Base-by-base conservation (phyloP, 1,140 invertebrate genomes). In the Oncopodura yosiiana region DNA sequence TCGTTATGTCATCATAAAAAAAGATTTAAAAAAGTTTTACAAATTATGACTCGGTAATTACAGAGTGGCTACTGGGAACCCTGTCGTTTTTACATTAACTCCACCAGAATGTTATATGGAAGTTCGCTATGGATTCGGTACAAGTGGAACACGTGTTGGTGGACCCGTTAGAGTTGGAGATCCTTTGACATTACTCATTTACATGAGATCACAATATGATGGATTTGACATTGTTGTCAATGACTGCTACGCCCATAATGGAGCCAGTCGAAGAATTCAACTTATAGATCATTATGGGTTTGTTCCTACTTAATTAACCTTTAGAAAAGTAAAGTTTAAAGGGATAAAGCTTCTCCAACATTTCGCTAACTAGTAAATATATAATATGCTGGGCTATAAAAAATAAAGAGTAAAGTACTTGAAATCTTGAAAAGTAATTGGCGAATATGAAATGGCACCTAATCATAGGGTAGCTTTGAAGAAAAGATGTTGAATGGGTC, bases 191-290 rank as follows among this genome's bases (percentile, higher is more conserved):
- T 74, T 93, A 30, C 85, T 93, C 59, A 92, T 93, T 66, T 91
- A 93, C 68, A 93, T 94, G 90, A 78, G 88, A 63, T 59, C 58
- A 18, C 73, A 92, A 87, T 64, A 61, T 24, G 62, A 92, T 72
- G 89, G 89, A 52, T 94, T 93, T 67, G 90, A 94, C 68, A 90
- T 94, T 58, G 86, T 93, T n/a, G 89, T 94, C 4, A 94, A 92
- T 68, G 89, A 94, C 69, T 94, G 90, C 69, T 90, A 83, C 67
- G 89, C 90, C 0, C 90, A 94, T 69, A 94, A 94, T 73, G 90
- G 90, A 39, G 89, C 85, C 3, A 85, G 85, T 53, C 93, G 93
- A 69, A 79, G 81, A 62, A 90, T 94, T 63, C 86, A 91, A 66
- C 74, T 94, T 32, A 94, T 93, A 51, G 89, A 94, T 71, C 86